Percentiles rank a stretch among this genome's conserved stretches.
phyloP scores from a whole-genome alignment of 2,888 invertebrate genomes.

The Ectropis crepuscularia region DNA sequence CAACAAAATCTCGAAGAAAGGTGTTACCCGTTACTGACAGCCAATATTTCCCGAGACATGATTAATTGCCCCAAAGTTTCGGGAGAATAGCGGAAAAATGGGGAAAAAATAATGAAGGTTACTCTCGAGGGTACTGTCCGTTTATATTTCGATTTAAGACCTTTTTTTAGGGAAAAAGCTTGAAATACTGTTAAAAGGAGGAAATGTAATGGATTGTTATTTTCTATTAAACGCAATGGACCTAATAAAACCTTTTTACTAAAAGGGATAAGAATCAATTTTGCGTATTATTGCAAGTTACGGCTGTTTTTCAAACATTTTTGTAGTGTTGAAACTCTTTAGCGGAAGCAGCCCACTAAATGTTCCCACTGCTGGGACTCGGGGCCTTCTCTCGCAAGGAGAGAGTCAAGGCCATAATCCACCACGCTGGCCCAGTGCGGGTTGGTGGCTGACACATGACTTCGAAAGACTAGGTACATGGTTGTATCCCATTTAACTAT shows the following conservation, averaged over 20 bases:
- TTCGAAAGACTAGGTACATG: no score
- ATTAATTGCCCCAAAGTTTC: conserved; percentile 33
- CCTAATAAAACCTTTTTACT: background rate
- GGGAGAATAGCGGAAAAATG: conserved; percentile 25
- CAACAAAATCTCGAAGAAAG: conserved; percentile 15
- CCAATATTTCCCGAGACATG: conserved; percentile 31
- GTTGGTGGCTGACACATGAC: no score
- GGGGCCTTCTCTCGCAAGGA: no score
- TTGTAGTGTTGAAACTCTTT: no score
- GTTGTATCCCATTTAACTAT: no score
- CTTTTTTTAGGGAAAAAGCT: conserved; percentile 16
- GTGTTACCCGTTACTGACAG: conserved; percentile 33
- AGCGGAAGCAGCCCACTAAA: no score
- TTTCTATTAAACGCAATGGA: conserved; percentile 7
- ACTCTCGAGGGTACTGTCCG: conserved; percentile 21
- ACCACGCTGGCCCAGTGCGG: no score
- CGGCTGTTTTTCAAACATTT: no score
- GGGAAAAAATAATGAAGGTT: conserved; percentile 30
- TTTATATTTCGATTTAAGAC: conserved; percentile 21
- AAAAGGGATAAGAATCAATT: no score
- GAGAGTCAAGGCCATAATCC: no score
- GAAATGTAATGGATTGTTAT: conserved; percentile 16
- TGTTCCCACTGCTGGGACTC: no score
- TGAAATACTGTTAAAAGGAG: conserved; percentile 9
- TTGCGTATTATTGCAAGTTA: no score